These are phyloP conservation scores for Heteropelma amictum DNA, from an alignment of 2,888 invertebrate species.

Conservation along the genomic window DNA sequence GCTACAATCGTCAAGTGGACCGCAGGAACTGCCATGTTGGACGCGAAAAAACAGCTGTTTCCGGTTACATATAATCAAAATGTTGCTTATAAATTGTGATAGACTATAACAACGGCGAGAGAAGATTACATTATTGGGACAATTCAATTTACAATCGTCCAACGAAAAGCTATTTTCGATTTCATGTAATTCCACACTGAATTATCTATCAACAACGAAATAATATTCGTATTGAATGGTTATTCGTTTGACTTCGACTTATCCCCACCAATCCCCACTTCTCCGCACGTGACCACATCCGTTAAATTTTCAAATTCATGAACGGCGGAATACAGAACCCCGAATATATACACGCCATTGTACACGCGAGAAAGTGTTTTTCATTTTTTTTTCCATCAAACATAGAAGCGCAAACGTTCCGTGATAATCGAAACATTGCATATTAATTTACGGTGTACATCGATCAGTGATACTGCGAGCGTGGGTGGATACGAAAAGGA, in stretches of 20 bases:
- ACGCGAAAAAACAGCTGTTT: slow-evolving; percentile 44
- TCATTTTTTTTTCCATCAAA: slow-evolving; percentile 17
- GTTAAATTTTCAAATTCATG: slow-evolving; percentile 71
- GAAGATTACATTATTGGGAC: not conserved
- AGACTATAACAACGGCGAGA: not conserved
- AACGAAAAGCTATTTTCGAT: not conserved
- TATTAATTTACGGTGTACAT: slow-evolving; percentile 1
- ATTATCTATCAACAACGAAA: not conserved
- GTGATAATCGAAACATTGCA: slow-evolving; percentile 12
- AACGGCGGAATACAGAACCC: slow-evolving; percentile 54
- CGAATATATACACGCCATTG: slow-evolving; percentile 46
- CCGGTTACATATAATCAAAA: not conserved
- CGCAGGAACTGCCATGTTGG: slow-evolving; percentile 52
- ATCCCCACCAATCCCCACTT: slow-evolving; percentile 57
- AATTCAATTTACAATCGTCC: not conserved
- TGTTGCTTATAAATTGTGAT: not conserved
- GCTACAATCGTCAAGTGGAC: no score
- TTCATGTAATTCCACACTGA: not conserved
- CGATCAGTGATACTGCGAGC: slow-evolving; percentile 8
- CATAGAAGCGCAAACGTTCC: slow-evolving; percentile 3
- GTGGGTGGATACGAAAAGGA: slow-evolving; percentile 64
- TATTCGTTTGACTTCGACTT: slow-evolving; percentile 46
- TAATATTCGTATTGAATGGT: not conserved
- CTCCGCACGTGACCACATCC: slow-evolving; percentile 63
- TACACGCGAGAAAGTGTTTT: slow-evolving; percentile 26